phyloP scores from a whole-genome alignment of 2,113 vertebrate species.

The Blennius ocellaris region DNA sequence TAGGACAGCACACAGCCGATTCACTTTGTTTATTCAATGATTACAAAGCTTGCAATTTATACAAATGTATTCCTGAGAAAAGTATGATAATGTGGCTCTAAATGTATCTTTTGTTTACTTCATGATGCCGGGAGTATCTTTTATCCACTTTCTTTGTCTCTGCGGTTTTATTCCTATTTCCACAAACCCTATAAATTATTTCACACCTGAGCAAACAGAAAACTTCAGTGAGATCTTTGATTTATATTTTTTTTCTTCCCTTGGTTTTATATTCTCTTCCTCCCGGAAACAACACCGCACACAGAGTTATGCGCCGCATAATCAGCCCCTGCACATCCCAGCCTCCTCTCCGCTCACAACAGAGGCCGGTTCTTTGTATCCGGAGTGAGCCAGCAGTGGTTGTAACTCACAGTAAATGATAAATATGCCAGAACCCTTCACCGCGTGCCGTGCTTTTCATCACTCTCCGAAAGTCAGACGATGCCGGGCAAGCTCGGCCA shows the following conservation, averaged over 20 bases:
- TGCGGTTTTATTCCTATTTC: constrained; percentile 14
- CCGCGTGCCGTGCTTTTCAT: constrained; percentile 60
- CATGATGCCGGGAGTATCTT: constrained; percentile 1
- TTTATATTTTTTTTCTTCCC: constrained; percentile 15
- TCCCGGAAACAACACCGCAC: constrained; percentile 20
- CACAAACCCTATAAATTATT: constrained; percentile 39
- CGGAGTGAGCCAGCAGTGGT: constrained; percentile 16
- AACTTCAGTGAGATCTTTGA: constrained; percentile 28
- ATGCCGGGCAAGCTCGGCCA: constrained; percentile 43
- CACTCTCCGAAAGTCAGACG: constrained; percentile 44
- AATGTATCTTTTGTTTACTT: constrained; percentile 1
- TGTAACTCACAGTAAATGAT: constrained; percentile 56
- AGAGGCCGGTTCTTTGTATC: constrained; percentile 36
- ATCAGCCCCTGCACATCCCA: constrained; percentile 29
- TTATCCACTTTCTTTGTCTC: constrained; percentile 14
- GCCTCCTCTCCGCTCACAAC: constrained; percentile 12
- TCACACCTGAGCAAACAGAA: constrained; percentile 32
- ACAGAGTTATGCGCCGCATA: constrained; percentile 8
- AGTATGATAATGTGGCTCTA: not conserved
- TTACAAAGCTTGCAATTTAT: not conserved
- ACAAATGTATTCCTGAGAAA: not conserved
- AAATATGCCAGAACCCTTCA: constrained; percentile 66
- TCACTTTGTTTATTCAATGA: not conserved
- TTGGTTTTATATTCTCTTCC: constrained; percentile 18
- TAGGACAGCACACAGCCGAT: not conserved